These are phyloP conservation scores for Dipodomys ordii DNA, from an alignment of 2,113 vertebrate species.

Conservation along the genomic window DNA sequence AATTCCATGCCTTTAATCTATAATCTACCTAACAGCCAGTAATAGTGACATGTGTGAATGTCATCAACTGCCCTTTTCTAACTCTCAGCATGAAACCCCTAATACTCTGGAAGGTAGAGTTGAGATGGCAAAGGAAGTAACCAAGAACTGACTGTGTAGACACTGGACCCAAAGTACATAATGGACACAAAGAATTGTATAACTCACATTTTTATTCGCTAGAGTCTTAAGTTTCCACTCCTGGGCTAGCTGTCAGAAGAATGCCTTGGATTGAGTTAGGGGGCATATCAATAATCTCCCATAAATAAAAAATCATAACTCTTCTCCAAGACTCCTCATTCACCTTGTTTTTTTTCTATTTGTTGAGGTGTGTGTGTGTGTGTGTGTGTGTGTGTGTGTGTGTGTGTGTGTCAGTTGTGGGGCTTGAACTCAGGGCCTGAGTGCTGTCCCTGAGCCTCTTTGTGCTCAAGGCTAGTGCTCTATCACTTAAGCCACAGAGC, in stretches of 20 bases:
- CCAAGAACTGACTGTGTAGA: not conserved
- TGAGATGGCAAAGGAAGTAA: not conserved
- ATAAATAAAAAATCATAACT: not conserved
- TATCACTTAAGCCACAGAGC: too few species aligned
- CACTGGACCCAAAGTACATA: not conserved
- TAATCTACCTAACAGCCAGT: not conserved
- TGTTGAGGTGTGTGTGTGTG: too few species aligned
- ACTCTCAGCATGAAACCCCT: not conserved
- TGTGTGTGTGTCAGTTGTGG: too few species aligned
- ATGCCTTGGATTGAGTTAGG: too few species aligned
- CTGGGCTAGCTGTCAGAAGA: not conserved
- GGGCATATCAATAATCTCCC: too few species aligned
- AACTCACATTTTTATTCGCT: constrained; percentile 21
- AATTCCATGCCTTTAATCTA: constrained; percentile 41
- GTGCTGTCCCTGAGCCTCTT: too few species aligned
- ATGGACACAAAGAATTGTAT: not conserved
- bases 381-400: too few species aligned
- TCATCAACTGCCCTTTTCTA: not conserved
- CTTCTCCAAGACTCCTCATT: not conserved
- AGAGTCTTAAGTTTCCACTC: constrained; percentile 39
- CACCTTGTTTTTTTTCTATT: not conserved
- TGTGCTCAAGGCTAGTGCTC: too few species aligned
- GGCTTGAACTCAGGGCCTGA: too few species aligned
- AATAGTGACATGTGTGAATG: not conserved
- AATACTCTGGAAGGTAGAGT: not conserved